These are phyloP conservation scores for Gryon sp. DNA, from an alignment of 1,140 invertebrate species.

Conservation along the genomic window DNA sequence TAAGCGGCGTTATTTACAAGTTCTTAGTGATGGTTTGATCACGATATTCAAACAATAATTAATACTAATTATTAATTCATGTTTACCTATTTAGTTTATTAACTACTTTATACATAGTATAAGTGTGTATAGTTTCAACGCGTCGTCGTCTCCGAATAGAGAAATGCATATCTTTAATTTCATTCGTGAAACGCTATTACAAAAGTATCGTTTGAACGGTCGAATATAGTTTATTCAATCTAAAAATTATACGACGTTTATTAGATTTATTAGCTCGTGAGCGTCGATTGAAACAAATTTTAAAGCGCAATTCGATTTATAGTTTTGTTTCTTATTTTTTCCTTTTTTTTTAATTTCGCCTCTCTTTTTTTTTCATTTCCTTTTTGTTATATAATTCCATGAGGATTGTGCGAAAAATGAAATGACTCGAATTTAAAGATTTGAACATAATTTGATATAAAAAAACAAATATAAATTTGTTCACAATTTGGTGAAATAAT, in stretches of 20 bases:
- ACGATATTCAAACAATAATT: conserved; percentile 66
- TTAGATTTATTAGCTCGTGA: conserved; percentile 36
- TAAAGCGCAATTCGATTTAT: conserved; percentile 19
- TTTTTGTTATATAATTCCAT: too few relatives aligned
- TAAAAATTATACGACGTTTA: conserved; percentile 36
- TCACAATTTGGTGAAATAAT: too few relatives aligned
- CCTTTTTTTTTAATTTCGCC: background rate
- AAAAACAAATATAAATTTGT: conserved; percentile 3
- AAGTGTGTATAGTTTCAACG: conserved; percentile 62
- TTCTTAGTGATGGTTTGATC: conserved; percentile 62
- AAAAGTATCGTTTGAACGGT: conserved; percentile 42
- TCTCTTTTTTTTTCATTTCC: too few relatives aligned
- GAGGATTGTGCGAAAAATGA: too few relatives aligned
- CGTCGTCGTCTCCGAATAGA: conserved; percentile 53
- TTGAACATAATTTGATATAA: too few relatives aligned
- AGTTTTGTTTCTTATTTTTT: background rate
- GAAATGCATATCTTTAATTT: conserved; percentile 53
- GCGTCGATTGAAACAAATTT: conserved; percentile 15
- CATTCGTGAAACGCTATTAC: conserved; percentile 50
- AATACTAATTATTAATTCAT: conserved; percentile 65
- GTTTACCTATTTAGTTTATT: conserved; percentile 67
- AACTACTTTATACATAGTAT: conserved; percentile 75
- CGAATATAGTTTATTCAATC: conserved; percentile 36
- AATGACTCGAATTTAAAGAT: too few relatives aligned
- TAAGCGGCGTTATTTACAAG: conserved; percentile 64